Conservation (phyloP, 2,113 vertebrate species). For the Barbus barbus region DNA sequence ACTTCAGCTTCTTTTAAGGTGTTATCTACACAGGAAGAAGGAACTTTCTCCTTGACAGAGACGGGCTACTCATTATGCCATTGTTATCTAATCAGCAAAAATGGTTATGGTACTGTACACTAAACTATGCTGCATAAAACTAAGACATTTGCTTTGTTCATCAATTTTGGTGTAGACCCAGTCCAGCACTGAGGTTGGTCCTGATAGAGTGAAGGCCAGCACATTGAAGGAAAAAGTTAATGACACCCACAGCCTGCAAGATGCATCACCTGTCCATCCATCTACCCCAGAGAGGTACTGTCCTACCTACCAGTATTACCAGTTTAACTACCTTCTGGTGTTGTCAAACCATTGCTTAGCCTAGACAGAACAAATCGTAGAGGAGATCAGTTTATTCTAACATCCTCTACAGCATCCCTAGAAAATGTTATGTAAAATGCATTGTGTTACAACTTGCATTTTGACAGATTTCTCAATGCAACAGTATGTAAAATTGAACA, state of each 20-base stretch:
- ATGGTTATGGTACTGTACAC: no score
- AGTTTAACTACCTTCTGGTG: not conserved
- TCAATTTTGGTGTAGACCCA: conserved; percentile 44
- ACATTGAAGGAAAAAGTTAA: conserved; percentile 72
- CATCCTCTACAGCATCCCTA: not conserved
- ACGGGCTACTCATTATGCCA: not conserved
- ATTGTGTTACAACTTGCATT: not conserved
- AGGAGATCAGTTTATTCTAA: not conserved
- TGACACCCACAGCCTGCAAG: conserved; percentile 64
- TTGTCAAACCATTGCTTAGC: not conserved
- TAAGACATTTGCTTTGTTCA: not conserved
- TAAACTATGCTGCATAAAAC: not conserved
- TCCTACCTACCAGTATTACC: not conserved
- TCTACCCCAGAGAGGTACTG: conserved; percentile 84
- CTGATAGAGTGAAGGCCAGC: conserved; percentile 67
- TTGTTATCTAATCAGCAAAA: not conserved
- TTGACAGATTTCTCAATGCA: not conserved
- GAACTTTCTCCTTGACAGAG: not conserved
- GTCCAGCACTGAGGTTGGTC: conserved; percentile 37
- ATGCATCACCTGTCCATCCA: conserved; percentile 62
- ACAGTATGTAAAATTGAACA: not conserved
- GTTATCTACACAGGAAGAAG: conserved; percentile 4
- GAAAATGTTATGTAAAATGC: not conserved
- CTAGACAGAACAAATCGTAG: not conserved
- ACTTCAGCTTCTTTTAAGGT: not conserved